A percentile compares a stretch with the other conserved stretches of the same genome.
Conservation (phyloP, 2,797 vertebrate genomes). For the Diceros bicornis region DNA sequence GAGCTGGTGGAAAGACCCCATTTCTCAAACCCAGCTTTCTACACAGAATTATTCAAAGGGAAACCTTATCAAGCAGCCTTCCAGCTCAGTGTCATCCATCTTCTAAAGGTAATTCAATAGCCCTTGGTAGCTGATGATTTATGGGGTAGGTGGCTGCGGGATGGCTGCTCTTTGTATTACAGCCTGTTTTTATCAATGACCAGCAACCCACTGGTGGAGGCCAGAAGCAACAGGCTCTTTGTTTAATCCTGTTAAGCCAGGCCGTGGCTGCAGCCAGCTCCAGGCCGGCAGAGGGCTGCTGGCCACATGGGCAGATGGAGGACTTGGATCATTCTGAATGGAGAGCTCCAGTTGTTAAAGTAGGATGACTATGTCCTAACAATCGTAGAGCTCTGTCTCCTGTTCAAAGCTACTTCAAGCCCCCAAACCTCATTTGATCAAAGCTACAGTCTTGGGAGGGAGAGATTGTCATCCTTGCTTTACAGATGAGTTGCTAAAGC, state of each 20-base stretch:
- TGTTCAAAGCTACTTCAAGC: background rate
- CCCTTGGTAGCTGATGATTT: constrained; percentile 78
- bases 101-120: constrained; percentile 83
- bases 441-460: background rate
- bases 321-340: background rate
- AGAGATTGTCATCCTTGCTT: background rate
- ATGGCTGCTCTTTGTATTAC: constrained; percentile 77
- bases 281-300: background rate
- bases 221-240: constrained; percentile 72
- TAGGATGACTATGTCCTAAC: background rate
- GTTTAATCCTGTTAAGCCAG: constrained; percentile 70
- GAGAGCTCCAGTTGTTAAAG: background rate
- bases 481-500: background rate
- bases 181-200: constrained; percentile 81
- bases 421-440: background rate
- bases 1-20: constrained; percentile 72
- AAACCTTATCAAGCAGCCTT: constrained; percentile 81
- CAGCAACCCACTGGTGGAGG: constrained; percentile 41
- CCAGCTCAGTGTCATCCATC: constrained; percentile 73
- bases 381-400: background rate
- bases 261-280: background rate
- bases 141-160: background rate
- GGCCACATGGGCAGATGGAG: background rate
- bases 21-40: constrained; percentile 80
- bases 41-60: constrained; percentile 79